Percentiles rank a stretch among this genome's conserved stretches.
Evolutionary conservation across 2,113 vertebrate genomes (phyloP).

Genomic region (Gasterosteus nipponicus): DNA sequence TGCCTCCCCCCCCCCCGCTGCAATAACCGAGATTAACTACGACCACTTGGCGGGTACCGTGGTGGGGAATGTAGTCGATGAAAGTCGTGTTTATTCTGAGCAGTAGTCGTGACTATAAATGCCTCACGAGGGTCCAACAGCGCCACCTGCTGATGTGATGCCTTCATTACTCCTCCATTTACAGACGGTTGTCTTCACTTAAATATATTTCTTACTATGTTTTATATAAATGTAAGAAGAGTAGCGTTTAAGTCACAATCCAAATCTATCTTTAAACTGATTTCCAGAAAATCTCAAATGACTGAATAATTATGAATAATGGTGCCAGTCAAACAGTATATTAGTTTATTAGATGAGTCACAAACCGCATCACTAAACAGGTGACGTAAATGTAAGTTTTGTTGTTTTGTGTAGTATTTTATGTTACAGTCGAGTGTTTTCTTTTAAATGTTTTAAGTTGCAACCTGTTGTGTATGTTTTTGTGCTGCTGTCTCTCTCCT

Average conservation of each 20-base stretch:
- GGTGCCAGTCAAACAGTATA: neutral
- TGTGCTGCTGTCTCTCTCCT: slow-evolving; percentile 55
- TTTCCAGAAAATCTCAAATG: neutral
- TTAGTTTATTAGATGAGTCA: neutral
- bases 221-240: too few relatives aligned
- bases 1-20: neutral
- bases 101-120: neutral
- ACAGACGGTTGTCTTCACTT: slow-evolving; percentile 13
- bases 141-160: slow-evolving; percentile 36
- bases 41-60: slow-evolving; percentile 24
- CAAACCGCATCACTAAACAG: neutral
- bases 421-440: neutral
- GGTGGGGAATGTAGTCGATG: neutral
- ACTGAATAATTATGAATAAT: neutral
- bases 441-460: slow-evolving; percentile 43
- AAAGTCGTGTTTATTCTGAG: slow-evolving; percentile 7
- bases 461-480: slow-evolving; percentile 54
- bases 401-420: slow-evolving; percentile 26
- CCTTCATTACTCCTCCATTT: neutral
- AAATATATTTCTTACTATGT: neutral
- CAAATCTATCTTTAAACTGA: neutral
- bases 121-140: neutral
- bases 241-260: neutral
- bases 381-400: slow-evolving; percentile 7
- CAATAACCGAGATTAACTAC: slow-evolving; percentile 45